Evolutionary conservation across 2,797 vertebrate species (phyloP).

Genomic region (Gila robusta): DNA sequence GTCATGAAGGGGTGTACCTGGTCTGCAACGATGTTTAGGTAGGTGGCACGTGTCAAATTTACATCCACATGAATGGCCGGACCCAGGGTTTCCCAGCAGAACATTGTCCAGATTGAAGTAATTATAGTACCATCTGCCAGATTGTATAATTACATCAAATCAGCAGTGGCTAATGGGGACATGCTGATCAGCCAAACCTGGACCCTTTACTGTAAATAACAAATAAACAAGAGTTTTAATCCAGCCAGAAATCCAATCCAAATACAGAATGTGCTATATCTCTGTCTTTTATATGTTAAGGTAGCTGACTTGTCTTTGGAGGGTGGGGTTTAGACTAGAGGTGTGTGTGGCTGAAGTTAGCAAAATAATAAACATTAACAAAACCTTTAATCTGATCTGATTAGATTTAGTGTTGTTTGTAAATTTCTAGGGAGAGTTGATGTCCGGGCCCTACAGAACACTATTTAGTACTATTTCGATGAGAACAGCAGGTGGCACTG

Average conservation of each 20-base stretch:
- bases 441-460: background rate
- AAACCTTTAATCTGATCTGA: background rate
- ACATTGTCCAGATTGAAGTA: background rate
- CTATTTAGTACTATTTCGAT: background rate
- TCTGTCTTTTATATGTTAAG: background rate
- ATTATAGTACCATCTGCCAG: background rate
- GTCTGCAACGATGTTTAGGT: background rate
- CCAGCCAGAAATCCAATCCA: background rate
- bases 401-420: background rate
- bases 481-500: slow-evolving; percentile 45
- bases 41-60: background rate
- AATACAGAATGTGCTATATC: background rate
- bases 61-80: background rate
- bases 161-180: background rate
- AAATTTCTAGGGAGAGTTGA: background rate
- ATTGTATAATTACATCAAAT: background rate
- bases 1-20: background rate
- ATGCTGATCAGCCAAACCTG: background rate
- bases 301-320: background rate
- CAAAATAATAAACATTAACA: background rate
- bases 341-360: background rate
- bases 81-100: background rate
- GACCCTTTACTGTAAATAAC: background rate
- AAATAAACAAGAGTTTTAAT: background rate
- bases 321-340: background rate